Base-by-base conservation (phyloP, 2,797 vertebrate genomes). In the Eulemur albifrons region DNA sequence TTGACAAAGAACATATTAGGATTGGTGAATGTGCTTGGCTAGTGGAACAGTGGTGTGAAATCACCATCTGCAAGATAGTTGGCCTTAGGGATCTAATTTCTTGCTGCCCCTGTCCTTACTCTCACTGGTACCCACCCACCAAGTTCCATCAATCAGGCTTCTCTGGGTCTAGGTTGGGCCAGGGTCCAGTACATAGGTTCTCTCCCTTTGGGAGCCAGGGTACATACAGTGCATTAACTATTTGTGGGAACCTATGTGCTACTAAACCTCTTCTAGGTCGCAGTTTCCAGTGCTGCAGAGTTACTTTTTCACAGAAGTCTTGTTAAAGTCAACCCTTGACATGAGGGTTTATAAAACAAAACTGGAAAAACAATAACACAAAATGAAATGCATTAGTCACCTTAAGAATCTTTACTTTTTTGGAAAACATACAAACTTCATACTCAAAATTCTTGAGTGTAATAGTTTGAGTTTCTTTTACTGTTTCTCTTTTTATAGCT, bases 371-470 rank as follows among this genome's bases (percentile, higher is more conserved):
- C 12, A 69, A 11, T 54, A 83, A 43, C 81, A 50, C 35, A 90
- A 76, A 82, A 67, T 84, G 30, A 93, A 94, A 32, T 83, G 59
- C 2, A 17, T 59, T 43, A 80, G 67, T 63, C 72, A 30, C 75
- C 50, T 80, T 88, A 93, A 87, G 48, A 63, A 35, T 92, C 40
- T 92, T 83, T 40, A 86, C 27, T 85, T 92, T 72, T 79, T 88
- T 81, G 25, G 27, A 84, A 90, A 72, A 79, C 4, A 69, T 65
- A 40, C 38, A 83, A 20, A 61, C 40, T 94, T 57, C 15, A 82
- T 88, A 69, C 45, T 91, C 67, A 35, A 81, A 88, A 43, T 92
- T 96, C 63, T 92, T 90, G 30, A 93, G 11, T 67, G 9, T 87
- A 85, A 81, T 88, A 75, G 84, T 92, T 92, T 81, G 27, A 65